Base-by-base conservation (phyloP, 2,888 invertebrate species). In the Leistus spinibarbis region DNA sequence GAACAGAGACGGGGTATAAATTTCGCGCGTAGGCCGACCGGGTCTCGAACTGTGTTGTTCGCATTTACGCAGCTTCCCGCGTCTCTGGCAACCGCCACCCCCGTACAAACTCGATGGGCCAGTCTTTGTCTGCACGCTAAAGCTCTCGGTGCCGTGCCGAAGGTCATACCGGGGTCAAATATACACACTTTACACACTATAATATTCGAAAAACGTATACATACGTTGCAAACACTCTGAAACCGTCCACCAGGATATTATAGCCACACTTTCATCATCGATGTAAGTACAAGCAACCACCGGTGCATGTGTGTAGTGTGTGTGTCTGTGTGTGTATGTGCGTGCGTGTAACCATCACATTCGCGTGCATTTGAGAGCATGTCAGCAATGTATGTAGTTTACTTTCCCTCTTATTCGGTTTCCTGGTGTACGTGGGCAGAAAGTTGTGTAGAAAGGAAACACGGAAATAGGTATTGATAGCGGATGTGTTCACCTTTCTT, bases 21-120 rank as follows among this genome's bases (percentile, higher is more conserved):
- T 60, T 60, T 60, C 60, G 60, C 60, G 60, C 19, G 60, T 60
- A 60, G 60, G 19, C 17, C 67, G 73, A 73, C 20, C 67, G 17
- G 40, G 60, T 73, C 73, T 10, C 16, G 27, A 67, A 24, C 53
- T 67, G 22, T 79, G 81, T 80, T 78, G 79, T 70, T 75, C 76
- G 68, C 69, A 72, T 19, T 23, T 40, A 67, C 76, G 72, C 76
- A 65, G 78, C 78, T 77, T 72, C 69, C 70, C 70, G 69, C 69
- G 70, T 77, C 78, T 71, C 64, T 16, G 20, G 64, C 67, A 67
- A 63, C 67, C 72, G 73, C 75, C 76, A 60, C 60, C 72, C 75
- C 77, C 67, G 71, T 75, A 67, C 65, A 65, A 69, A 40, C 74
- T 68, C 60, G 40, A 40, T 40, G 40, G 71, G 54, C 71, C 73